phyloP scores from a whole-genome alignment of 2,797 vertebrate species.

The Liasis olivaceus region DNA sequence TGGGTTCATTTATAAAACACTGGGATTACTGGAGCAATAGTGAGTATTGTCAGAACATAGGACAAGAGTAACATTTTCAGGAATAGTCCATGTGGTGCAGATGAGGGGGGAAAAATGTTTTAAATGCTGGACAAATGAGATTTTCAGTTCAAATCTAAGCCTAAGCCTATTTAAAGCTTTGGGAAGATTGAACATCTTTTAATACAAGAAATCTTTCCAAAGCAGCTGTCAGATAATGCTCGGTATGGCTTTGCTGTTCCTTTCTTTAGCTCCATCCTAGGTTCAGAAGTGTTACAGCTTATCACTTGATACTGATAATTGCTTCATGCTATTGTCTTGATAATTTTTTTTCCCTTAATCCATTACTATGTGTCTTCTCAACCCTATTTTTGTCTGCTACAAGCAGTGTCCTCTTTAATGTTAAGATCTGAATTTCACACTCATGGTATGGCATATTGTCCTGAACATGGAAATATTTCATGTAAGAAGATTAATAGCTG shows the following conservation, averaged over 20 bases:
- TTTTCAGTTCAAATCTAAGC: slow-evolving; percentile 42
- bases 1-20: not conserved
- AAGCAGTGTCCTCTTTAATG: not conserved
- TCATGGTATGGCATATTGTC: not conserved
- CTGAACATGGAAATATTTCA: not conserved
- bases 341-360: slow-evolving; percentile 10
- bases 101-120: not conserved
- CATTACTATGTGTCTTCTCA: not conserved
- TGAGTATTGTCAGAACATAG: not conserved
- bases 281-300: slow-evolving; percentile 6
- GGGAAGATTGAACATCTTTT: slow-evolving; percentile 45
- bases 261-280: not conserved
- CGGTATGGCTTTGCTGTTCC: slow-evolving; percentile 15
- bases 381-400: not conserved
- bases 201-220: slow-evolving; percentile 38
- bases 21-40: not conserved
- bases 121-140: slow-evolving; percentile 36
- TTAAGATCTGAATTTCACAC: not conserved
- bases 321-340: not conserved
- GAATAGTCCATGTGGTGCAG: slow-evolving; percentile 15
- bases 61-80: not conserved
- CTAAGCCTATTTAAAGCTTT: slow-evolving; percentile 50
- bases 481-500: not conserved
- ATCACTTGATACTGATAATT: slow-evolving; percentile 7
- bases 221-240: slow-evolving; percentile 27